phyloP scores from a whole-genome alignment of 1,140 invertebrate genomes.

The Thaumetopoea pityocampa region DNA sequence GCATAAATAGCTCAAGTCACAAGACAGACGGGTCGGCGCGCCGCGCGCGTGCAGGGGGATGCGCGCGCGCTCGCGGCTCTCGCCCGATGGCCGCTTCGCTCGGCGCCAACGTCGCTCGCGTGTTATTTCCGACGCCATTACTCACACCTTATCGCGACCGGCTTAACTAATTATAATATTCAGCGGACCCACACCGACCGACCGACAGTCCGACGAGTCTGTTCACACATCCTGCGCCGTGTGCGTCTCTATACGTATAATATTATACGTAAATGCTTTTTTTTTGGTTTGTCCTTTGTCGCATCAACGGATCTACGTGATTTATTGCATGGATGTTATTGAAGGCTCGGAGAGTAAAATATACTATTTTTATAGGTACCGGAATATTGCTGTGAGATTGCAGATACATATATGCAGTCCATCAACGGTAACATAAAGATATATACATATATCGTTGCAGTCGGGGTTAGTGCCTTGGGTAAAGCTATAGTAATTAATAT shows the following conservation, averaged over 20 bases:
- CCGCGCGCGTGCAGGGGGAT: constrained; percentile 74
- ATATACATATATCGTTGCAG: too few relatives aligned
- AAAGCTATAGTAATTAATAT: too few relatives aligned
- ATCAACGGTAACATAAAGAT: too few relatives aligned
- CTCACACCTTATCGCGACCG: constrained; percentile 68
- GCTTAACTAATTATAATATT: constrained; percentile 72
- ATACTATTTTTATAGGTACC: too few relatives aligned
- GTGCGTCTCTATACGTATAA: constrained; percentile 3
- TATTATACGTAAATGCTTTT: too few relatives aligned
- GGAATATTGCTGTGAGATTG: too few relatives aligned
- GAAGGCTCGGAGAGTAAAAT: too few relatives aligned
- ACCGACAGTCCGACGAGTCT: constrained; percentile 59
- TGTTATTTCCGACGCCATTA: constrained; percentile 72
- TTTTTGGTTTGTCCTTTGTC: too few relatives aligned
- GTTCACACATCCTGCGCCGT: constrained; percentile 14
- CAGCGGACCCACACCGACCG: constrained; percentile 51
- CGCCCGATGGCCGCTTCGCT: constrained; percentile 56
- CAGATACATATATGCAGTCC: too few relatives aligned
- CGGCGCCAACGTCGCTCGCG: constrained; percentile 61
- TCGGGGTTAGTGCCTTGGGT: too few relatives aligned
- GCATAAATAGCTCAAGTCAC: constrained; percentile 70
- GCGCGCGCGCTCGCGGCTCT: constrained; percentile 51
- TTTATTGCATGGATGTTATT: too few relatives aligned
- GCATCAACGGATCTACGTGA: too few relatives aligned
- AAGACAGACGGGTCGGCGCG: constrained; percentile 55